Evolutionary conservation across 1,140 invertebrate species (phyloP), one percentile per base, ranked within the genome.

Genomic region (Pseudomyrmex sp.): DNA sequence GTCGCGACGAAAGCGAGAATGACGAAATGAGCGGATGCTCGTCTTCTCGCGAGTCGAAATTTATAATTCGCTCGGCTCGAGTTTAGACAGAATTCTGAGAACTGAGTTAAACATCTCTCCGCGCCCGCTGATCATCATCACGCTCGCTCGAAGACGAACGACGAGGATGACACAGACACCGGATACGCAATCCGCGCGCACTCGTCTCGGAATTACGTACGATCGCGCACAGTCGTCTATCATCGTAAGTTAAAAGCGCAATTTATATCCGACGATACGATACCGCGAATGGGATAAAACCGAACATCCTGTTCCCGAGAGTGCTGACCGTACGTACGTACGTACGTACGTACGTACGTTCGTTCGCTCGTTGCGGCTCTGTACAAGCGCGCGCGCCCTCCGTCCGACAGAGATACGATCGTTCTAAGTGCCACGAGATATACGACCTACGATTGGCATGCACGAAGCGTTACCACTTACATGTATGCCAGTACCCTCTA

Each of bases 371-470:
- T 54, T 59, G 62, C 66, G 79, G 66, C 68, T 63, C 84, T 83
- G 83, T 82, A 87, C 82, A 80, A 76, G 70, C 85, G 76, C 85
- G 35, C 35, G 35, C 35, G 35, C 72, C 86, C 86, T 13, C 85
- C 84, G 85, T 70, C 35, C 88, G 80, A 65, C 80, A 65, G 74
- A 90, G 90, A 91, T 91, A 90, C 89, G 84, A 90, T 91, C 90
- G 68, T 88, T 68, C 74, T 85, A 82, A 88, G 79, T 89, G 89
- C 85, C 76, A 73, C 35, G 85, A 91, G 90, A 91, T 91, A 91
- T 91, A 90, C 89, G 88, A 65, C 84, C 86, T 85, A 90, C 90
- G 89, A 90, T 91, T 90, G 90, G 90, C 90, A 91, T 91, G 90
- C 90, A 90, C 90, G 74, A 82, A 88, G 72, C 89, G 86, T 90